Evolutionary conservation across 2,888 invertebrate genomes (phyloP), one percentile per base, ranked within the genome.

Genomic region (Agonopterix heracliana): DNA sequence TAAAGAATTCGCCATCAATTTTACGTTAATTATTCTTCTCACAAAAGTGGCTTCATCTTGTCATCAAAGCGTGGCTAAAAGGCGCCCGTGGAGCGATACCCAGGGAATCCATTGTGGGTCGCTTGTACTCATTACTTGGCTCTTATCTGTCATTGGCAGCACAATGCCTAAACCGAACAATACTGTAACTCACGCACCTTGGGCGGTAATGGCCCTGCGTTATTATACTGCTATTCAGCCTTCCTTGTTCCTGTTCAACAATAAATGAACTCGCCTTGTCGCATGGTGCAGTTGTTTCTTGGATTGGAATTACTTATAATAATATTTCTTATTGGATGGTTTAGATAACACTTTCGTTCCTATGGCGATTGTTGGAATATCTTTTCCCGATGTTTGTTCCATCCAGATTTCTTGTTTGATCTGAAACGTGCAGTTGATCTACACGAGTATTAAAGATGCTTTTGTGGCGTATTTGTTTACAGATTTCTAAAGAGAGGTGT

Each of bases 81-180:
- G n/a, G 44, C 62, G 60, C 54, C 63, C 50, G 46, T 63, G 60
- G 54, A 63, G 67, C 64, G 61, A 59, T 57, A 57, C 60, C 43
- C 57, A 57, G 55, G 56, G 66, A 71, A 71, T 70, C 75, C 70
- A 73, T 75, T 80, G 74, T 79, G 68, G 70, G 63, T 67, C 63
- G 71, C 66, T 68, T 70, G 74, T 61, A 66, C 71, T 77, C 77
- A 76, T 80, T 79, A 77, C 77, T 60, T 61, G 67, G 68, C 69
- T 75, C 79, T 85, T 85, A 85, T 84, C 84, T 84, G 82, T 81
- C 81, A 82, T 81, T 84, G 79, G 78, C 78, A 81, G 76, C 68
- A 83, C 78, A 82, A 78, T 76, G 74, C 73, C 64, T 64, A 68
- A 64, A 64, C 66, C 63, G 63, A 75, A 81, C 77, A 79, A 78